A percentile compares a stretch with the other conserved stretches of the same genome.
phyloP scores from a whole-genome alignment of 2,113 vertebrate genomes.

The Pachyramphus minor region DNA sequence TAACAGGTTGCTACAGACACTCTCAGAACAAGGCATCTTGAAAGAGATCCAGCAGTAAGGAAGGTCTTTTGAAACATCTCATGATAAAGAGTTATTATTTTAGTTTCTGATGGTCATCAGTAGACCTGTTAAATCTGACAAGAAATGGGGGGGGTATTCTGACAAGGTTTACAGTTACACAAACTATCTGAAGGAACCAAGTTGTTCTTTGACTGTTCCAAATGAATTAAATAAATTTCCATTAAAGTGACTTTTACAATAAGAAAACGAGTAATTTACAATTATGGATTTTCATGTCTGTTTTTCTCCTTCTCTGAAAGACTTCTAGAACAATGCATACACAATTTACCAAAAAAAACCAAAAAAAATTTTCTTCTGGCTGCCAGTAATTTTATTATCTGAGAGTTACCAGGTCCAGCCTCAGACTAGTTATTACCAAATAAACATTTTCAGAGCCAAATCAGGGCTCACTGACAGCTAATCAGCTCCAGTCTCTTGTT shows the following conservation, averaged over 20 bases:
- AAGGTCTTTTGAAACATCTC: neutral
- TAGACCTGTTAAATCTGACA: neutral
- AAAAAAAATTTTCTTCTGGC: neutral
- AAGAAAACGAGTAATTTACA: neutral
- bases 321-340: neutral
- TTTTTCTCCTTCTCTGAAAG: neutral
- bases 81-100: neutral
- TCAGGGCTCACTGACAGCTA: neutral
- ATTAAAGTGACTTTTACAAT: neutral
- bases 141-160: neutral
- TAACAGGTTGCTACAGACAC: neutral
- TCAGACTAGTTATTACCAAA: neutral
- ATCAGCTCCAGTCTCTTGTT: neutral
- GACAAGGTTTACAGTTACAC: neutral
- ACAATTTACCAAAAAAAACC: neutral
- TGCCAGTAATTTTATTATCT: neutral
- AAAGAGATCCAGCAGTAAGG: neutral
- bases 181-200: neutral
- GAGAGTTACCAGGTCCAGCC: neutral
- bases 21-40: neutral
- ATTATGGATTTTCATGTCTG: neutral
- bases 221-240: neutral
- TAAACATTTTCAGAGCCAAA: neutral
- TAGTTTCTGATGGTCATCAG: neutral
- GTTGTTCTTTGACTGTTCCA: neutral